Evolutionary conservation across 2,888 invertebrate species (phyloP), one percentile per base, ranked within the genome.

Genomic region (Unio delphinus): DNA sequence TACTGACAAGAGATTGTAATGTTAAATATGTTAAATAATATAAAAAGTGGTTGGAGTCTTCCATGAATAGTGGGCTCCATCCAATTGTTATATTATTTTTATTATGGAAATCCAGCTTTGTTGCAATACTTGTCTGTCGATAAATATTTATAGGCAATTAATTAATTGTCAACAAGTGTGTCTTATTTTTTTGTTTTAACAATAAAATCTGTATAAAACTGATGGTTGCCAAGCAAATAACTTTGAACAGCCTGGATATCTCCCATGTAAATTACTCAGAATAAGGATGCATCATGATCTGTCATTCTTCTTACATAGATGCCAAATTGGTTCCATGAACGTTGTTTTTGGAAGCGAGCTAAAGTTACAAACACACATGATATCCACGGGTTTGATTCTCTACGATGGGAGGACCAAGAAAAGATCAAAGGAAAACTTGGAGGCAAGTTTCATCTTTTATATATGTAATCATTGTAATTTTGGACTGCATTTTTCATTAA

Each of bases 291-390:
- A 45, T 11, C 45, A 45, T 11, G 45, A 8, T 20, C 11, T 55
- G n/a, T 68, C 11, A 45, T 26, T 28, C 56, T 34, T 69, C 18
- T 45, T 45, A 67, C 70, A 17, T 65, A 90, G 89, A 82, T 89
- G 81, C 93, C 96, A 0, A 93, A 94, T 83, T 98, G 98, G 98
- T 95, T 94, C 87, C 98, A 98, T 91, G 92, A 93, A 72, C 91
- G 92, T 1, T 98, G 98, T 88, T 97, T 98, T 89, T 98, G 97
- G 87, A 90, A 91, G 26, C 95, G 95, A 86, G 95, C 95, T 80
- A 92, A 94, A 3, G 95, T 96, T 0, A 91, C 92, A 70, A 92
- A 93, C 34, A 92, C 92, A 0, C 94, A 93, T 55, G 97, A 98
- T 74, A 95, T 98, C 82, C 94, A 89, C 66, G 90, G 90, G 8